Conservation (phyloP, 2,113 vertebrate genomes). For the Dunckerocampus dactyliophorus region DNA sequence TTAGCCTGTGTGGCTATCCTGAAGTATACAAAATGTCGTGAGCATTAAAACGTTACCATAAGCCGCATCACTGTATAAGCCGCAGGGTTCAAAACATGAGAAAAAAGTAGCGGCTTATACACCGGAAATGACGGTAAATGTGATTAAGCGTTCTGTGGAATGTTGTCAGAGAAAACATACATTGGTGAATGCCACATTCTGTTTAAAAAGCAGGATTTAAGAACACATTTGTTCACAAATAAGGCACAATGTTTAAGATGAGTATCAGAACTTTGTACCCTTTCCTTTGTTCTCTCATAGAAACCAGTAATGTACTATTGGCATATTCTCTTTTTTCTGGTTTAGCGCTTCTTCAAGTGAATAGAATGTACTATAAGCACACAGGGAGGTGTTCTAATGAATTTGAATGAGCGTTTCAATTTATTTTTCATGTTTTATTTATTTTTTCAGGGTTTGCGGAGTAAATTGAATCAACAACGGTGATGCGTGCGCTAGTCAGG, state of each 20-base stretch:
- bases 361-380: conserved; percentile 67
- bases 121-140: too few relatives aligned
- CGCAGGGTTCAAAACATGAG: too few relatives aligned
- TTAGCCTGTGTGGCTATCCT: too few relatives aligned
- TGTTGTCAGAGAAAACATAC: too few relatives aligned
- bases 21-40: too few relatives aligned
- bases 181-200: too few relatives aligned
- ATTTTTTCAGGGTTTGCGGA: conserved; percentile 71
- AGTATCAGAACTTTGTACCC: conserved; percentile 2
- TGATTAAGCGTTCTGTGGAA: too few relatives aligned
- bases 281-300: conserved; percentile 28
- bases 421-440: conserved; percentile 79
- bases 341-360: conserved; percentile 51
- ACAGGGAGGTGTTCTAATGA: conserved; percentile 72
- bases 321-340: conserved; percentile 44
- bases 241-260: not conserved
- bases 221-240: not conserved
- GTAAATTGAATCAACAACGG: conserved; percentile 75
- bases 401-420: conserved; percentile 77
- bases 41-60: too few relatives aligned
- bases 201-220: too few relatives aligned
- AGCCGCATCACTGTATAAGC: too few relatives aligned
- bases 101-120: too few relatives aligned
- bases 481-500: conserved; percentile 72
- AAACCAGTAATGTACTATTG: conserved; percentile 51